Percentiles rank a stretch among this genome's conserved stretches.
Conservation (phyloP, 2,888 invertebrate species). For the Serripes groenlandicus region DNA sequence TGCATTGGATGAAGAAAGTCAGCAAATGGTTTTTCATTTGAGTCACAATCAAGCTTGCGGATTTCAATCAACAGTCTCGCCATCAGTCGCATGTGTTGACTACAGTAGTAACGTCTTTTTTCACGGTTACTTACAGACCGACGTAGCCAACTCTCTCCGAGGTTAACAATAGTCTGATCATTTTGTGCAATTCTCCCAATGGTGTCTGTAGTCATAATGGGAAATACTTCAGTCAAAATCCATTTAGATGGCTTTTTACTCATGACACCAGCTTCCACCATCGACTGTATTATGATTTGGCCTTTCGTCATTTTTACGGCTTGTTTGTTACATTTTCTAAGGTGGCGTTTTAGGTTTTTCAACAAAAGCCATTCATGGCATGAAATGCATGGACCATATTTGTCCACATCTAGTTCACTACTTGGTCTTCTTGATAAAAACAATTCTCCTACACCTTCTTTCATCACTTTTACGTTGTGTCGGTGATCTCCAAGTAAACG, state of each 20-base stretch:
- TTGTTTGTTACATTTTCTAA: slow-evolving; percentile 10
- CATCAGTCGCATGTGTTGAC: slow-evolving; percentile 42
- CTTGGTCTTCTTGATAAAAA: slow-evolving; percentile 30
- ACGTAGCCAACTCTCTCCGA: slow-evolving; percentile 60
- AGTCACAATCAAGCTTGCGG: not conserved
- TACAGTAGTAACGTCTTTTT: slow-evolving; percentile 48
- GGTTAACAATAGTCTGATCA: slow-evolving; percentile 42
- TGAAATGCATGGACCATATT: slow-evolving; percentile 14
- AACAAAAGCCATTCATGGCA: slow-evolving; percentile 30
- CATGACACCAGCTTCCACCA: no score
- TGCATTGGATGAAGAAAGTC: slow-evolving; percentile 36
- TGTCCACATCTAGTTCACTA: not conserved
- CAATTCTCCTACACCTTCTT: slow-evolving; percentile 28
- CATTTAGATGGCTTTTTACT: slow-evolving; percentile 37
- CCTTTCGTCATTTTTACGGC: not conserved
- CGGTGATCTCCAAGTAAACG: slow-evolving; percentile 33
- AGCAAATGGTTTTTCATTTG: slow-evolving; percentile 17
- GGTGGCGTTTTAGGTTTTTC: slow-evolving; percentile 30
- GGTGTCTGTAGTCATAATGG: slow-evolving; percentile 47
- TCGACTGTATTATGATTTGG: not conserved
- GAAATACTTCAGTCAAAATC: slow-evolving; percentile 51
- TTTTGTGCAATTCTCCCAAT: slow-evolving; percentile 41
- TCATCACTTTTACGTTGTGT: slow-evolving; percentile 27
- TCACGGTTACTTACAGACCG: slow-evolving; percentile 38
- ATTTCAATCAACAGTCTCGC: slow-evolving; percentile 40